Evolutionary conservation across 2,113 vertebrate genomes (phyloP).

Genomic region (Emydocephalus ijimae): DNA sequence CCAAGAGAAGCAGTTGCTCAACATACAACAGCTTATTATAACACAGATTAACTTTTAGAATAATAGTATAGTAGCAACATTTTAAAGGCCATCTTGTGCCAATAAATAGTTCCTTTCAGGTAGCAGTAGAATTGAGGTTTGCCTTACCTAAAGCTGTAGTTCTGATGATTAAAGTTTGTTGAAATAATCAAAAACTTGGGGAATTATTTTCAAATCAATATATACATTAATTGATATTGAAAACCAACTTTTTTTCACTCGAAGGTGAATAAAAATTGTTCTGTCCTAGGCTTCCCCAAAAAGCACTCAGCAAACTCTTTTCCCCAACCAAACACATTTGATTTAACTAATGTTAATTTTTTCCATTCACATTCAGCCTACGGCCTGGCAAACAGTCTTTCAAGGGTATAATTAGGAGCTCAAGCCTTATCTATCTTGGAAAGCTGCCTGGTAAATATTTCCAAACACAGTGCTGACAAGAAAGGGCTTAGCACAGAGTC

Average conservation of each 20-base stretch:
- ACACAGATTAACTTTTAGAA: constrained; percentile 15
- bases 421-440: too few species aligned
- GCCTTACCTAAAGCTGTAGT: neutral
- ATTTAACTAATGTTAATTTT: too few species aligned
- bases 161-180: neutral
- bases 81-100: neutral
- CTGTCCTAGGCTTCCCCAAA: too few species aligned
- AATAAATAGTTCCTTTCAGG: neutral
- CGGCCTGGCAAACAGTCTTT: too few species aligned
- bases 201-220: neutral
- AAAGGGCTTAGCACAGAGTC: too few species aligned
- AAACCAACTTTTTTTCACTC: neutral
- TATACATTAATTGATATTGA: neutral
- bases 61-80: neutral
- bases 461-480: too few species aligned
- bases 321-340: too few species aligned
- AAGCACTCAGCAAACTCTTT: too few species aligned
- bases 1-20: neutral
- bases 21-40: neutral
- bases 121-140: neutral
- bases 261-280: too few species aligned
- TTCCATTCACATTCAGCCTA: too few species aligned
- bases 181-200: neutral
- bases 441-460: too few species aligned
- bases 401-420: too few species aligned